Evolutionary conservation across 1,140 invertebrate species (phyloP).

Genomic region (Homalodisca vitripennis): DNA sequence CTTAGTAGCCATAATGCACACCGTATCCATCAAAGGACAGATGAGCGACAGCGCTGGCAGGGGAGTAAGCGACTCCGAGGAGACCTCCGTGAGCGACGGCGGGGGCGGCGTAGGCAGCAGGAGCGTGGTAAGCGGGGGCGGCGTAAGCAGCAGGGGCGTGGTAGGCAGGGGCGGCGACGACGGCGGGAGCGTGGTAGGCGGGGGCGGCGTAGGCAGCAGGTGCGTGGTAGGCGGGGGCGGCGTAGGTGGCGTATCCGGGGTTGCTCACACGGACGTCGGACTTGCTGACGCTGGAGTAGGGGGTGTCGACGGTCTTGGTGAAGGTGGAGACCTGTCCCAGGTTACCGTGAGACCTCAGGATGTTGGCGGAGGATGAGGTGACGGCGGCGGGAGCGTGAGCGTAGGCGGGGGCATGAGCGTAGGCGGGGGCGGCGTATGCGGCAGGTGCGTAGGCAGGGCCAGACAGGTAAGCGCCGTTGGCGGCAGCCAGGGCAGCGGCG

Average conservation of each 20-base stretch:
- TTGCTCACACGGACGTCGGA: constrained; percentile 48
- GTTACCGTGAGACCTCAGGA: constrained; percentile 45
- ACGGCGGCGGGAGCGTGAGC: constrained; percentile 42
- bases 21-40: constrained; percentile 41
- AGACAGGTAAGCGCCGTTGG: constrained; percentile 35
- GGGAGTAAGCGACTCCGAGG: constrained; percentile 39
- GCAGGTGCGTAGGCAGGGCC: constrained; percentile 32
- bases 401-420: constrained; percentile 41
- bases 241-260: constrained; percentile 41
- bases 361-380: constrained; percentile 44
- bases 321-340: constrained; percentile 46
- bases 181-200: constrained; percentile 36
- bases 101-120: constrained; percentile 33
- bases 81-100: constrained; percentile 33
- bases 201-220: constrained; percentile 35
- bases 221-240: constrained; percentile 30
- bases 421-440: constrained; percentile 37
- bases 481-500: constrained; percentile 39
- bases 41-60: constrained; percentile 41
- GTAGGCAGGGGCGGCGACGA: constrained; percentile 35
- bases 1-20: constrained; percentile 43
- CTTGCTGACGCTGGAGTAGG: constrained; percentile 47
- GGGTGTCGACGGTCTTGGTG: constrained; percentile 47
- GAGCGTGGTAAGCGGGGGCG: constrained; percentile 8
- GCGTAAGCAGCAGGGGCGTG: constrained; percentile 34